Evolutionary conservation across 2,113 vertebrate genomes (phyloP), one percentile per base, ranked within the genome.

Genomic region (Erythrolamprus reginae): DNA sequence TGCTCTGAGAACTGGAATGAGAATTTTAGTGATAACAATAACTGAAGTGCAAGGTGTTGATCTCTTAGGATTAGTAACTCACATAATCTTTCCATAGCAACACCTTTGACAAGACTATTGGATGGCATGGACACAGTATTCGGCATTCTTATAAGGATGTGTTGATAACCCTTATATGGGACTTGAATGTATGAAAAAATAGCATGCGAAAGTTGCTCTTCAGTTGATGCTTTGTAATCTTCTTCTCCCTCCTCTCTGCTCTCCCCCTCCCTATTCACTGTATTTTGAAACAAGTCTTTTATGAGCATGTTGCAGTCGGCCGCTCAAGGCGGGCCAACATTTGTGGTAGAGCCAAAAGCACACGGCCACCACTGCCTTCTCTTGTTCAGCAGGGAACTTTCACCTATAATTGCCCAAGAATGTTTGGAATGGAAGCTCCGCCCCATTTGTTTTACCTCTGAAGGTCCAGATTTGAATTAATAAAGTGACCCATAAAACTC

Each of bases 91-190:
- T 88, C 86, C 86, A 88, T 84, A 70, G 15, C 33, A 8, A 52
- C 47, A 52, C 89, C 24, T 86, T 42, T 26, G 15, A 28, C 19
- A 82, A 89, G 88, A 48, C 38, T 83, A 47, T 82, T 24, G 61
- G 90, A 83, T 26, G 70, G 86, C 77, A 91, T 88, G 90, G 90
- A 84, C 90, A 91, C 58, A 91, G 90, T 91, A 88, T 91, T 91
- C 53, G 26, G 23, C 90, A 91, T 53, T 53, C 90, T 91, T 58
- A 42, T 91, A 55, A 88, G 90, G 70, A 88, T 61, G 53, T 91
- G 90, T 84, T 53, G 90, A 84, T 56, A 61, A 88, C 9, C n/a
- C 70, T 84, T 91, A 88, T 91, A 77, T 45, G 77, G 42, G 52
- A 42, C 26, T 88, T 83, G 86, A 84, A 38, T 38, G 28, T 53